phyloP scores from a whole-genome alignment of 2,113 vertebrate genomes.

The Myiopsitta monachus region DNA sequence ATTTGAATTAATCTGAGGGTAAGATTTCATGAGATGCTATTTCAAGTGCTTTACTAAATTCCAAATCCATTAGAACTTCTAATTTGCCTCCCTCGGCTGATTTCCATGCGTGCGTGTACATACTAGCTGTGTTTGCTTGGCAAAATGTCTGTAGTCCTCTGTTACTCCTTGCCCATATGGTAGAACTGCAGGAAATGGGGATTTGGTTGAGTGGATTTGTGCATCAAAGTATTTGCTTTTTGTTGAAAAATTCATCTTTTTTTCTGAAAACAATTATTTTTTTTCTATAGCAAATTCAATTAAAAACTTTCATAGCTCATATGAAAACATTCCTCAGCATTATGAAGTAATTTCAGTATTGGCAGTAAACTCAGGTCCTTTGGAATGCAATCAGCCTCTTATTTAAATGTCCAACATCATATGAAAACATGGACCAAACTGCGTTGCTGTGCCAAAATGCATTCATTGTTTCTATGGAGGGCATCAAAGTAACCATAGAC shows the following conservation, averaged over 20 bases:
- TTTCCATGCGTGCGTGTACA: background rate
- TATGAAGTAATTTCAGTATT: background rate
- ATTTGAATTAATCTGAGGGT: constrained; percentile 66
- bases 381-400: background rate
- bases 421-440: background rate
- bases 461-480: background rate
- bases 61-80: constrained; percentile 54
- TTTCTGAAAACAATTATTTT: background rate
- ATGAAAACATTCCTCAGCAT: background rate
- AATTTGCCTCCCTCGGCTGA: constrained; percentile 32
- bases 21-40: constrained; percentile 61
- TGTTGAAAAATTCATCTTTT: background rate
- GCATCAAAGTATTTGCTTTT: background rate
- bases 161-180: background rate
- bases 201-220: background rate
- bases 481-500: background rate
- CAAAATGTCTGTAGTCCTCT: background rate
- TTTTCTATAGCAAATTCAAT: background rate
- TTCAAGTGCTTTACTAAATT: constrained; percentile 67
- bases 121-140: background rate
- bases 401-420: background rate
- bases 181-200: background rate
- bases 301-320: background rate
- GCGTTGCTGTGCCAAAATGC: background rate
- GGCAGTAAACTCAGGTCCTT: background rate